A percentile compares a stretch with the other conserved stretches of the same genome.
Evolutionary conservation across 2,888 invertebrate species (phyloP).

Genomic region (Tanytarsus gracilentus): DNA sequence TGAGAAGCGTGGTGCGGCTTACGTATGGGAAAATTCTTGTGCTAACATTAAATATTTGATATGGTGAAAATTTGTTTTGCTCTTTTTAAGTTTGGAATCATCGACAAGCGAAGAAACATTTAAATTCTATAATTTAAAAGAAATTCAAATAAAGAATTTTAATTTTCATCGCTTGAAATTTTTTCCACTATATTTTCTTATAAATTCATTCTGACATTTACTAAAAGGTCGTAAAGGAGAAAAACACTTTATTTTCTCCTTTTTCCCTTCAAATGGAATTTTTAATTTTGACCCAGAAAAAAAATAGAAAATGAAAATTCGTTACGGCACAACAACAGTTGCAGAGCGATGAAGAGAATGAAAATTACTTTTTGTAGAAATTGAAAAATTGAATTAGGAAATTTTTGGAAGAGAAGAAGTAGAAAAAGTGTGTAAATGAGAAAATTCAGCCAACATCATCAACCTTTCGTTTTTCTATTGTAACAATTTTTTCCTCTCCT

Average conservation of each 20-base stretch:
- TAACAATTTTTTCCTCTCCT: background rate
- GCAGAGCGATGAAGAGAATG: no score
- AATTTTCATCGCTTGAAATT: no score
- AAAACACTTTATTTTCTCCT: background rate
- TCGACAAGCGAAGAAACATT: background rate
- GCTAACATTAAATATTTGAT: conserved; percentile 24
- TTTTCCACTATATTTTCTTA: no score
- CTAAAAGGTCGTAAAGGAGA: no score
- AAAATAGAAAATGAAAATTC: background rate
- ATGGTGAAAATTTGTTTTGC: conserved; percentile 26
- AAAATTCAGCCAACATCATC: background rate
- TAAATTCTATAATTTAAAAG: no score
- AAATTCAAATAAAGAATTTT: no score
- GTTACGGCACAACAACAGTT: background rate
- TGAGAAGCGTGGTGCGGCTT: background rate
- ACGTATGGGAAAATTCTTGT: background rate
- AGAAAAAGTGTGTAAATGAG: background rate
- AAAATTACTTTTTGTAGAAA: conserved; percentile 3
- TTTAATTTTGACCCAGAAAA: conserved; percentile 24
- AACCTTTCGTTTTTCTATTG: background rate
- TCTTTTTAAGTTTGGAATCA: background rate
- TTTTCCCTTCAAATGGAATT: conserved; percentile 11
- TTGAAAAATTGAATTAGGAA: conserved; percentile 23
- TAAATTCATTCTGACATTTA: no score
- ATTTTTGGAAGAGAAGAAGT: conserved; percentile 1